Evolutionary conservation across 1,140 invertebrate species (phyloP).

Genomic region (Macrobrachium rosenbergii): DNA sequence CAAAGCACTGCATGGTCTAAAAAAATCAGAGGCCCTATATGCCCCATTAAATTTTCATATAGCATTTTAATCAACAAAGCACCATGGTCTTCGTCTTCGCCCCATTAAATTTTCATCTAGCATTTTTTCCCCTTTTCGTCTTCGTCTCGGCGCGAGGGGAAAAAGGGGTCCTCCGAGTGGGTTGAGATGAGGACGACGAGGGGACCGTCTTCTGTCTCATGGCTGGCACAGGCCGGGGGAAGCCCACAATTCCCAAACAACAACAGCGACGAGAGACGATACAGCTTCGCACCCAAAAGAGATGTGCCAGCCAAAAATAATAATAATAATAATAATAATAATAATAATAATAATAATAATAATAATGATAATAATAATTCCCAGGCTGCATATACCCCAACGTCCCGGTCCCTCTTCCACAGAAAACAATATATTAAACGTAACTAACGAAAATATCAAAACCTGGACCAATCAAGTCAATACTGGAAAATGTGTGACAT

Average conservation of each 20-base stretch:
- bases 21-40: too few species aligned
- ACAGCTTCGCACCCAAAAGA: background rate
- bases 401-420: too few species aligned
- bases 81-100: background rate
- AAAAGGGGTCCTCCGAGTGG: background rate
- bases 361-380: too few species aligned
- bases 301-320: too few species aligned
- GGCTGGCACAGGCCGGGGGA: background rate
- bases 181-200: background rate
- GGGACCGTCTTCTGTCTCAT: background rate
- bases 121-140: slow-evolving; percentile 55
- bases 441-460: too few species aligned
- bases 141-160: slow-evolving; percentile 41
- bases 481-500: too few species aligned
- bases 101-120: slow-evolving; percentile 58
- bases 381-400: too few species aligned
- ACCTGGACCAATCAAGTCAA: too few species aligned
- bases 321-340: too few species aligned
- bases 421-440: too few species aligned
- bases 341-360: too few species aligned
- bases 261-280: background rate
- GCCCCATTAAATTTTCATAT: too few species aligned
- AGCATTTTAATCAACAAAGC: slow-evolving; percentile 22
- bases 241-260: background rate
- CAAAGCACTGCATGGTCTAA: background rate